These are phyloP conservation scores for Prunella strophiata DNA, from an alignment of 2,797 vertebrate genomes.

Conservation along the genomic window DNA sequence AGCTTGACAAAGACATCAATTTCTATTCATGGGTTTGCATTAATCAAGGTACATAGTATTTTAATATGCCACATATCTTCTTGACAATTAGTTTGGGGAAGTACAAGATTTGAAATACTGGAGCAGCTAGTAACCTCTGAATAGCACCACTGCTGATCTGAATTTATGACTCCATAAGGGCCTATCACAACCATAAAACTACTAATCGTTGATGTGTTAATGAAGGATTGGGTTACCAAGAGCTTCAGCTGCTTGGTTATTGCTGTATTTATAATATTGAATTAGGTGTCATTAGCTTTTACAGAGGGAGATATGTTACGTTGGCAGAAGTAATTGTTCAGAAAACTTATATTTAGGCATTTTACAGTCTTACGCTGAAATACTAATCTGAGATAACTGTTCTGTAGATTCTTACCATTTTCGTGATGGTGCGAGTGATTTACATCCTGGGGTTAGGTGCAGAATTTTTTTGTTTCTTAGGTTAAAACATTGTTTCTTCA, in stretches of 20 bases:
- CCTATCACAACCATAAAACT: not conserved
- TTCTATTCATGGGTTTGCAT: not conserved
- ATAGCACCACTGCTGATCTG: not conserved
- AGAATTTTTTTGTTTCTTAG: not conserved
- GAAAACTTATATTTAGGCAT: not conserved
- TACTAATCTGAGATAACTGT: not conserved
- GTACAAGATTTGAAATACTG: not conserved
- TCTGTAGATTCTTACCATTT: not conserved
- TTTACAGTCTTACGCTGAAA: not conserved
- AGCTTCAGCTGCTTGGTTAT: constrained; percentile 8
- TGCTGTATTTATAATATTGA: not conserved
- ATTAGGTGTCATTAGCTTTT: not conserved
- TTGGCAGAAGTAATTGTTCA: not conserved
- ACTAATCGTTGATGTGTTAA: constrained; percentile 6
- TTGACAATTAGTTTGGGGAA: not conserved
- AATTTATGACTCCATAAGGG: constrained; percentile 8
- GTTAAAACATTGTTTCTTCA: not conserved
- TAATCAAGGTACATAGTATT: not conserved
- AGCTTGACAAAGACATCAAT: not conserved
- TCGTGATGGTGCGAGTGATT: not conserved
- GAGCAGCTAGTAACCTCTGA: not conserved
- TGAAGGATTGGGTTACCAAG: not conserved
- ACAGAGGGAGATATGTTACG: not conserved
- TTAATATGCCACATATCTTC: constrained; percentile 1
- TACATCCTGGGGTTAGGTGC: not conserved